Percentiles rank a stretch among this genome's conserved stretches.
Conservation (phyloP, 2,113 vertebrate species). For the Morphnarchus princeps region DNA sequence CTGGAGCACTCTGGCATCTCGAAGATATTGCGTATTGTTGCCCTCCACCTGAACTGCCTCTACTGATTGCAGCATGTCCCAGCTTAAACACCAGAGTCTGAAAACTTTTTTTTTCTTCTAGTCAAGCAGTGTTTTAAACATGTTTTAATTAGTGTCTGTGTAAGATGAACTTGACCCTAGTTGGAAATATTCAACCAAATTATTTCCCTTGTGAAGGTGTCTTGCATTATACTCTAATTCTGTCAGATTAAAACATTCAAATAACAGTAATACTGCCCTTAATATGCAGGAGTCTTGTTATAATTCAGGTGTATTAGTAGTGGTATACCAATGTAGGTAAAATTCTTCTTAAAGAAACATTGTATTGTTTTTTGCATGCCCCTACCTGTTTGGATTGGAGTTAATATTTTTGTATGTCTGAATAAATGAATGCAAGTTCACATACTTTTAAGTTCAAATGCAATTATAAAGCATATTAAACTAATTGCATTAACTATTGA, state of each 20-base stretch:
- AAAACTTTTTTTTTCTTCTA: not conserved
- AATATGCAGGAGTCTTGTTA: not conserved
- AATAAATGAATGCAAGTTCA: not conserved
- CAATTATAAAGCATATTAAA: too few relatives aligned
- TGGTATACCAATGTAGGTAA: not conserved
- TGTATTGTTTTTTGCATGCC: not conserved
- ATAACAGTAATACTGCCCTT: not conserved
- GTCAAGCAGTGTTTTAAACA: not conserved
- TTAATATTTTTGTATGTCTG: not conserved
- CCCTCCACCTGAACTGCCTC: not conserved
- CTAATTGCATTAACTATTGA: not conserved
- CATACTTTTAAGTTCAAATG: not conserved
- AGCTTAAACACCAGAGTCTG: not conserved
- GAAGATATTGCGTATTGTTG: rapidly evolving
- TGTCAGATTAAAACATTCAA: not conserved
- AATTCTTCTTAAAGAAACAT: not conserved
- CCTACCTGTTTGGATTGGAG: not conserved
- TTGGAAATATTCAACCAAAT: not conserved
- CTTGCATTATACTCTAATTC: not conserved
- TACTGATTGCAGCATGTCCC: not conserved
- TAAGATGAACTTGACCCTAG: not conserved
- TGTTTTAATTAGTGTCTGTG: not conserved
- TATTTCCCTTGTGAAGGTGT: not conserved
- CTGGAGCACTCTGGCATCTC: not conserved
- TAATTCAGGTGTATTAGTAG: not conserved